Base-by-base conservation (phyloP, 2,797 vertebrate species). In the Tiaroga cobitis region DNA sequence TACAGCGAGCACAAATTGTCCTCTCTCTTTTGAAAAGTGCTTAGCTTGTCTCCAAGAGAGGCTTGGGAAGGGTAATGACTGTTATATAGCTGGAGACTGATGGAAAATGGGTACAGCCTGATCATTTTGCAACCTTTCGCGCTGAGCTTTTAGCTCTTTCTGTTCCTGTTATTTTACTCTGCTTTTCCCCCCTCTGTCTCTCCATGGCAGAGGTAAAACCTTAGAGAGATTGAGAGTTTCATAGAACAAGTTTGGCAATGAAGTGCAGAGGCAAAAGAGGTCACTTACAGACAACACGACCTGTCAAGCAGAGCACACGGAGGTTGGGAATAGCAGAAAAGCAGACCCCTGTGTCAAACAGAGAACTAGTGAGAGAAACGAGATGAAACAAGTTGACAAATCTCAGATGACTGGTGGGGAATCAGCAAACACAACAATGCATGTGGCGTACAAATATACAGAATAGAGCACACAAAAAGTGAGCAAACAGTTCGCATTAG, bases 1-100 rank as follows among this genome's bases (percentile, higher is more conserved):
- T 89, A 89, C 87, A 90, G 86, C 78, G 75, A 90, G 88, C 90
- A 90, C 90, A 91, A 91, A 90, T 90, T 87, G 90, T 91, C 88
- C 86, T 90, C 82, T 88, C 88, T 85, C 81, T 87, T 89, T 88
- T 85, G 81, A 91, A 91, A 88, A 90, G 88, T 88, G 90, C 88
- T 90, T 88, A 90, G 84, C 86, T 90, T 81, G 86, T 90, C 89
- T 90, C 85, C 87, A 87, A 88, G 68, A 83, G 86, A 83, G 70
- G 69, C 84, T 87, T 84, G 86, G 85, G 87, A 90, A 85, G 85
- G 84, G 86, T 90, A 88, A 90, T 90, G 89, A 83, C 86, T 86
- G 84, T 90, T 89, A 85, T 89, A 87, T 87, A 74, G 86, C 82
- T 84, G 77, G 81, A 90, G 90, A 91, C 84, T 86, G 87, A 90